Evolutionary conservation across 2,113 vertebrate genomes (phyloP).

Genomic region (Suricata suricatta): DNA sequence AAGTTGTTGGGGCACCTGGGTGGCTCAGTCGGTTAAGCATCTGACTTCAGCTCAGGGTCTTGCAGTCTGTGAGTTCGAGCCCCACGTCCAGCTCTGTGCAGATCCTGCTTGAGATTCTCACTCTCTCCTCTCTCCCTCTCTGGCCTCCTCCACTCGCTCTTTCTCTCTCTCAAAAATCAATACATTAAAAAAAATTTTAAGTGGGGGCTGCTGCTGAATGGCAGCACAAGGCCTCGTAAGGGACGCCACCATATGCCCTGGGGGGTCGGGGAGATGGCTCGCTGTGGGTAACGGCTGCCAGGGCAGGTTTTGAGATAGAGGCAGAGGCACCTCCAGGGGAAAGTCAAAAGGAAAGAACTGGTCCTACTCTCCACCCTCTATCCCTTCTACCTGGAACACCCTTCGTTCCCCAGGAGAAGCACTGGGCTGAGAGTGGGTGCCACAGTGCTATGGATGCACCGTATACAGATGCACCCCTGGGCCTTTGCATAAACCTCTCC

Average conservation of each 20-base stretch:
- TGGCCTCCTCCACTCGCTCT: too few relatives aligned
- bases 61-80: too few relatives aligned
- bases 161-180: too few relatives aligned
- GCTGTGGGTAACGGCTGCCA: neutral
- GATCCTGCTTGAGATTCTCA: too few relatives aligned
- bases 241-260: rapidly evolving
- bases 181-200: too few relatives aligned
- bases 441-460: too few relatives aligned
- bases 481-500: neutral
- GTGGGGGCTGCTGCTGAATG: too few relatives aligned
- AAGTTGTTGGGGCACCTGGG: too few relatives aligned
- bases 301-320: neutral
- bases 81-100: too few relatives aligned
- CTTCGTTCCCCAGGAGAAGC: neutral
- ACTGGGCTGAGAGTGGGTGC: neutral
- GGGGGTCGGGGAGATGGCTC: neutral
- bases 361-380: neutral
- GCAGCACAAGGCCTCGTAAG: neutral
- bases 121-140: too few relatives aligned
- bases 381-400: neutral
- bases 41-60: too few relatives aligned
- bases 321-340: neutral
- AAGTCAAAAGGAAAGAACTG: neutral
- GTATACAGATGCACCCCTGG: rapidly evolving
- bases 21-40: too few relatives aligned